Base-by-base conservation (phyloP, 2,888 invertebrate genomes). In the Drosophila imparisetae region DNA sequence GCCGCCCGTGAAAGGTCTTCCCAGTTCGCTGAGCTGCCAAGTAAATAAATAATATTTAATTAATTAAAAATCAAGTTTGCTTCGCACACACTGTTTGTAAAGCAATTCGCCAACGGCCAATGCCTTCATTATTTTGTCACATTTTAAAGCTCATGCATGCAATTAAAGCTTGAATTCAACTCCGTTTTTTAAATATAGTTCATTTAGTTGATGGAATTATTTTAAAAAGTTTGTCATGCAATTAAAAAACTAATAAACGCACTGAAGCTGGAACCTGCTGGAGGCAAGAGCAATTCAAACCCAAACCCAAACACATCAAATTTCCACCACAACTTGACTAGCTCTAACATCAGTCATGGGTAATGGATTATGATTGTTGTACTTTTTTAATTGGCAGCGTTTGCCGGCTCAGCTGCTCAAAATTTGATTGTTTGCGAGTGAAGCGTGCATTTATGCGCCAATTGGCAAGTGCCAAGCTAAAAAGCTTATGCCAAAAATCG, bases 1-100 rank as follows among this genome's bases (percentile, higher is more conserved):
- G 73, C 98, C 97, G 52, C 97, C 97, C 34, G 97, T 97, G 93
- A 97, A 97, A 21, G 97, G 97, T 49, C 97, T 95, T 27, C 97
- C 96, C 82, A 97, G 94, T 94, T 97, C 97, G 86, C 97, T 96
- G 80, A 97, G 94, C 94, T 97, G 96, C 61, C 91, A 91, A 70
- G 85, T 82, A 83, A 87, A 87, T 75, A 85, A 80, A 80, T 80
- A 70, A 78, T 80, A 83, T 77, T 78, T 75, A 70, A 86, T 83
- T 86, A 87, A 87, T 85, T 87, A 83, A 80, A 83, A 82, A 84
- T 81, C 72, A 85, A 85, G 73, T 81, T 83, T 74, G 67, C 52
- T 64, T 72, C 61, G 55, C 60, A 66, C 71, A 63, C 61, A 58
- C 61, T 45, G 65, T 64, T 76, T 34, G 72, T 48, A 69, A 69